Percentiles rank a stretch among this genome's conserved stretches.
Conservation (phyloP, 2,113 vertebrate genomes). For the Centropus bengalensis region DNA sequence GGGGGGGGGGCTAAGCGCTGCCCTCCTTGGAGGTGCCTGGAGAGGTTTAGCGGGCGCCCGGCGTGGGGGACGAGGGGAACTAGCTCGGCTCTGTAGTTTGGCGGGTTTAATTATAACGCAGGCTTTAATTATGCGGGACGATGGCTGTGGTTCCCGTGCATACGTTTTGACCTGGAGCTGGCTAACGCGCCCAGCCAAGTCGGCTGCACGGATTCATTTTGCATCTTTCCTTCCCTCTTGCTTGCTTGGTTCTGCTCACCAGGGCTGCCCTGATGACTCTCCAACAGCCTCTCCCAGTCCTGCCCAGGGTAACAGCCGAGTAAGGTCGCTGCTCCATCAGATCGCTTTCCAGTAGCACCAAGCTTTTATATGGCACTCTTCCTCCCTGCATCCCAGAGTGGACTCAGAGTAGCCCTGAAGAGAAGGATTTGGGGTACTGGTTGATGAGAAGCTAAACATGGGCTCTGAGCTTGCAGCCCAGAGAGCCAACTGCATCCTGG, state of each 20-base stretch:
- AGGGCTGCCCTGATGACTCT: rapidly evolving
- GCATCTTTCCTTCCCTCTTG: rapidly evolving
- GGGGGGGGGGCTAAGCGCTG: too few relatives aligned
- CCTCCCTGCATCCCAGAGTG: rapidly evolving
- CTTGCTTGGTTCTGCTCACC: rapidly evolving
- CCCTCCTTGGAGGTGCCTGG: too few relatives aligned
- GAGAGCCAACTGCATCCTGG: too few relatives aligned
- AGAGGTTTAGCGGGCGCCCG: rapidly evolving
- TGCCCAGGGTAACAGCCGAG: rapidly evolving
- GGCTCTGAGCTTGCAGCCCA: too few relatives aligned
- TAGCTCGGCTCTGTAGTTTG: background rate
- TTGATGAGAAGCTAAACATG: too few relatives aligned
- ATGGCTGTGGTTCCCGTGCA: rapidly evolving
- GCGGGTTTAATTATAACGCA: background rate
- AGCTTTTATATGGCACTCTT: rapidly evolving
- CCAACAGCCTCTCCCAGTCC: rapidly evolving
- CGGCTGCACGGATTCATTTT: background rate
- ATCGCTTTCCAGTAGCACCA: rapidly evolving
- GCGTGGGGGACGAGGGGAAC: rapidly evolving
- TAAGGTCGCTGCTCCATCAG: rapidly evolving
- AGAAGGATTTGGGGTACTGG: too few relatives aligned
- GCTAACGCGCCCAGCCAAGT: background rate
- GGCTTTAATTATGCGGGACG: background rate
- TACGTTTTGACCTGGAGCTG: rapidly evolving
- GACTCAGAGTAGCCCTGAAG: background rate